Evolutionary conservation across 2,888 invertebrate genomes (phyloP), one percentile per base, ranked within the genome.

Genomic region (Spialia ferax): DNA sequence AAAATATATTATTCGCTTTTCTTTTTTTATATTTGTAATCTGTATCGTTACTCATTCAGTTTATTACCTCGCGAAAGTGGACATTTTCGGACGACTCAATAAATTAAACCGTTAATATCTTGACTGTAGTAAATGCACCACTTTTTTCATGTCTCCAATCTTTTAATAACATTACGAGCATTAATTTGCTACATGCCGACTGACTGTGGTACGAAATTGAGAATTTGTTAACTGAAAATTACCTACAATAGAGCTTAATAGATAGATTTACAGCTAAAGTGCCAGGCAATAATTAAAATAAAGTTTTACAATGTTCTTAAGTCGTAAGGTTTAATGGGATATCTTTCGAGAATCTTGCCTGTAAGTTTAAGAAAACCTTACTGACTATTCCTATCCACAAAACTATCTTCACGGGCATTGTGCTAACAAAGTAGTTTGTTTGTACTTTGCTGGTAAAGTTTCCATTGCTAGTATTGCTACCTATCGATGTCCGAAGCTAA

Each of bases 341-440:
- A 38, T n/a, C 42, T n/a, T 15, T 42, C 6, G 15, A 42, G 15
- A 42, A 42, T 10, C 42, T 15, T 15, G 42, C 42, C 15, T 42
- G 15, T 7, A 42, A n/a, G n/a, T n/a, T n/a, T 42, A 45, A 45
- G 18, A 13, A 45, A 18, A 8, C n/a, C 8, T 15, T 45, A 54
- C 29, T 54, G 15, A 54, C 54, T 5, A 54, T 29, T 15, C n/a
- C 50, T 5, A 50, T 20, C 22, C 5, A 20, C 20, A 20, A 50
- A 50, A 50, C 22, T 22, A 13, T 50, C 50, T 50, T 50, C 22
- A 50, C 22, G 6, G 22, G 26, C 45, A 55, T 63, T 57, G 64
- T 64, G 45, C 63, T 45, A 56, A 56, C 63, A 56, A 63, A 48
- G 18, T 18, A 48, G 45, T 56, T 38, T 45, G 57, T 64, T 64